A percentile compares a stretch with the other conserved stretches of the same genome.
Conservation (phyloP, 2,797 vertebrate genomes). For the Gallirallus australis region DNA sequence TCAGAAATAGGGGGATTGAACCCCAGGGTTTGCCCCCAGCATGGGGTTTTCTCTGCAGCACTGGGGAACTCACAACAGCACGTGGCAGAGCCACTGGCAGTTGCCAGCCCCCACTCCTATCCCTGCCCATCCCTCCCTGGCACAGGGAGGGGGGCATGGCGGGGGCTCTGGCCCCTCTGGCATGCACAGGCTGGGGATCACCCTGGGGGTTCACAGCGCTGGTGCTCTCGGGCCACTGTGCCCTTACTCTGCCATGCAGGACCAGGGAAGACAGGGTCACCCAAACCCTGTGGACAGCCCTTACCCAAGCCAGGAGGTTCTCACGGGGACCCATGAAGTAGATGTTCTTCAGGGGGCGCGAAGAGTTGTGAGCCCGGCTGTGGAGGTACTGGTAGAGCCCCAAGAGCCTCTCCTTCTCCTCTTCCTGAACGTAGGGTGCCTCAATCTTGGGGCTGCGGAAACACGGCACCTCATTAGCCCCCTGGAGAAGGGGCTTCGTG, state of each 20-base stretch:
- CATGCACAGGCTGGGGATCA: fast-evolving
- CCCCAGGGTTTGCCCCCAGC: background rate
- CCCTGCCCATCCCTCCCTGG: background rate
- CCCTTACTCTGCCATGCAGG: fast-evolving
- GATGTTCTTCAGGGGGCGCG: conserved; percentile 90
- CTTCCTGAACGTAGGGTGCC: conserved; percentile 85
- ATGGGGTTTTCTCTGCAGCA: background rate
- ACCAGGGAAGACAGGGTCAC: background rate
- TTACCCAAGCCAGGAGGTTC: conserved; percentile 95
- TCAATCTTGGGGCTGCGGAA: conserved; percentile 90
- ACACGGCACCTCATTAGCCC: background rate
- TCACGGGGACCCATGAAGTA: conserved; percentile 91
- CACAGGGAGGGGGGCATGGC: background rate
- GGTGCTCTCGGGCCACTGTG: background rate
- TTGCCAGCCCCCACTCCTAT: background rate
- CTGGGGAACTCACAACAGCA: fast-evolving
- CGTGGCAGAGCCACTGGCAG: fast-evolving
- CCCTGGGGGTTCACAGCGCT: background rate
- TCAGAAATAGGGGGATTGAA: background rate
- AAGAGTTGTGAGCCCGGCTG: conserved; percentile 92
- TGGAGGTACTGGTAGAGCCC: conserved; percentile 94
- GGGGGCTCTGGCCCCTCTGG: fast-evolving
- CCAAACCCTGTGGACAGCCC: background rate
- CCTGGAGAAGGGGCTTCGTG: background rate
- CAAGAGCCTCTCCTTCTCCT: conserved; percentile 91